Conservation (phyloP, 1,140 invertebrate genomes). For the Physella acuta region DNA sequence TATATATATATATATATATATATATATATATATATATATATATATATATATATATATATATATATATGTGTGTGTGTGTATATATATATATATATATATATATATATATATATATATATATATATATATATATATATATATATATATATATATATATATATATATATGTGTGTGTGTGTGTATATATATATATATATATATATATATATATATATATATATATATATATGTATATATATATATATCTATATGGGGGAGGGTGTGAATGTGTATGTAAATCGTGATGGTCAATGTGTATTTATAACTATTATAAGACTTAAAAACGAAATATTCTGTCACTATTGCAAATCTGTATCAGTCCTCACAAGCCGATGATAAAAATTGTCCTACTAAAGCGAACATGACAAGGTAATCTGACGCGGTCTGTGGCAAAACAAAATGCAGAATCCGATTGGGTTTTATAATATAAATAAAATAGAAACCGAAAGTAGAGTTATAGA, state of each 20-base stretch:
- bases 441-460: no score
- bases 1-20: constrained; percentile 5
- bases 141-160: constrained; percentile 1
- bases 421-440: no score
- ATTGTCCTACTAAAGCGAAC: no score
- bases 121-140: not conserved
- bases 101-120: constrained; percentile 1
- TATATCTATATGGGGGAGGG: constrained; percentile 1
- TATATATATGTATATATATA: constrained; percentile 2
- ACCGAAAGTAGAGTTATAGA: no score
- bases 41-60: constrained; percentile 5
- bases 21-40: not conserved
- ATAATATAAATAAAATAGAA: no score
- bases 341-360: no score
- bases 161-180: constrained; percentile 1
- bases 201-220: not conserved
- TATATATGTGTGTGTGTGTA: not conserved
- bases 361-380: no score
- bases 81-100: not conserved
- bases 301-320: no score
- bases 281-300: no score
- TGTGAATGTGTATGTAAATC: no score
- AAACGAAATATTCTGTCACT: no score
- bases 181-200: not conserved
- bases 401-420: no score